Percentiles rank a stretch among this genome's conserved stretches.
These are phyloP conservation scores for Polymixis flavicincta DNA, from an alignment of 2,888 invertebrate species.

Conservation along the genomic window DNA sequence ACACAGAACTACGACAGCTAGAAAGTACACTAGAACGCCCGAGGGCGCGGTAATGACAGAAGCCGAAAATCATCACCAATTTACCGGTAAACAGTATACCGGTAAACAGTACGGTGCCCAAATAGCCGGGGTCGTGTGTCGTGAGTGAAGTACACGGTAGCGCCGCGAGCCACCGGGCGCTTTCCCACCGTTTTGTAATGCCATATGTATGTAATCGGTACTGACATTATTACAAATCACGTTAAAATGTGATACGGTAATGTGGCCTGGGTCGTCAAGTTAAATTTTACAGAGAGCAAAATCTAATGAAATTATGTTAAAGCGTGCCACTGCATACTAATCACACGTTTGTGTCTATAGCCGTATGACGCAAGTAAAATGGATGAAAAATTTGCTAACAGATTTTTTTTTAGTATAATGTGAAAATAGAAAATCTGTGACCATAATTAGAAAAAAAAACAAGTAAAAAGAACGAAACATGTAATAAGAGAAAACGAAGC, in stretches of 20 bases:
- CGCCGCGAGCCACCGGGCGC: constrained; percentile 86
- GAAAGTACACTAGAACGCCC: constrained; percentile 76
- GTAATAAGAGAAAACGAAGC: constrained; percentile 31
- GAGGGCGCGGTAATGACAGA: constrained; percentile 83
- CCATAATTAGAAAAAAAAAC: background rate
- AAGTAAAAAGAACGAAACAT: background rate
- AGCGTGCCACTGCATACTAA: background rate
- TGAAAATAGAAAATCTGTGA: constrained; percentile 28
- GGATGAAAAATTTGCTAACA: background rate
- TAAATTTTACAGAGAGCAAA: background rate
- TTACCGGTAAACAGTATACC: constrained; percentile 82
- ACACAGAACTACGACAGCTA: constrained; percentile 77
- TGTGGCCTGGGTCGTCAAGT: background rate
- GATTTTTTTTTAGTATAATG: no score
- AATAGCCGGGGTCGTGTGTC: constrained; percentile 83
- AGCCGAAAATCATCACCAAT: constrained; percentile 88
- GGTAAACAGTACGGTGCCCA: constrained; percentile 83
- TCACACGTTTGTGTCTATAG: background rate
- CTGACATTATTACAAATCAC: constrained; percentile 50
- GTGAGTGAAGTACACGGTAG: constrained; percentile 88
- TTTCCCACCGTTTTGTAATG: constrained; percentile 82
- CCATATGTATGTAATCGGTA: constrained; percentile 57
- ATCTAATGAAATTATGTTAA: constrained; percentile 1
- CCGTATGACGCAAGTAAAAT: background rate
- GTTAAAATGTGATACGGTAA: constrained; percentile 15